These are phyloP conservation scores for Clepsis dumicolana DNA, from an alignment of 2,888 invertebrate species.

Conservation along the genomic window DNA sequence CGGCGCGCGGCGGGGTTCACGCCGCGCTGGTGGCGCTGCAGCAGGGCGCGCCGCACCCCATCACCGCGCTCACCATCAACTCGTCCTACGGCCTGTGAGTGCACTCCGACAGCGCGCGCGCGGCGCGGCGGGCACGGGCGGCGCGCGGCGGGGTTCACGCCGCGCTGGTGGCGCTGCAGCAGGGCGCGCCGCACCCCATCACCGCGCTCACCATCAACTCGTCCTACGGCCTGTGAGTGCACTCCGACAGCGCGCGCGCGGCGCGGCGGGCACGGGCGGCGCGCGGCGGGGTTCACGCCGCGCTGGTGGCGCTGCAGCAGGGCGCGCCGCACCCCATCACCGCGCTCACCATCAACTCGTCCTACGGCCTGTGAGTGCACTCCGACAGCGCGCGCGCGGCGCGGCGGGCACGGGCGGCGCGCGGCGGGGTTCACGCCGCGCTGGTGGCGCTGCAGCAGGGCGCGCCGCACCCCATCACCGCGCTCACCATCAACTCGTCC, in stretches of 20 bases:
- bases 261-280: slow-evolving; percentile 75
- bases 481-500: slow-evolving; percentile 97
- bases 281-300: slow-evolving; percentile 98
- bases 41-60: too few species aligned
- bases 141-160: too few species aligned
- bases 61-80: too few species aligned
- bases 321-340: slow-evolving; percentile 95
- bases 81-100: too few species aligned
- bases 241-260: slow-evolving; percentile 66
- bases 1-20: too few species aligned
- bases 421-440: slow-evolving; percentile 99
- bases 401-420: slow-evolving; percentile 76
- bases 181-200: too few species aligned
- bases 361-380: slow-evolving; percentile 96
- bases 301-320: slow-evolving; percentile 96
- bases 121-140: too few species aligned
- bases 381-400: too few species aligned
- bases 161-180: too few species aligned
- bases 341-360: slow-evolving; percentile 97
- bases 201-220: too few species aligned
- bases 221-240: too few species aligned
- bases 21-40: too few species aligned
- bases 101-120: slow-evolving; percentile 65
- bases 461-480: slow-evolving; percentile 93
- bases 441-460: slow-evolving; percentile 97